phyloP scores from a whole-genome alignment of 2,888 invertebrate genomes.

The Orchesella flavescens region DNA sequence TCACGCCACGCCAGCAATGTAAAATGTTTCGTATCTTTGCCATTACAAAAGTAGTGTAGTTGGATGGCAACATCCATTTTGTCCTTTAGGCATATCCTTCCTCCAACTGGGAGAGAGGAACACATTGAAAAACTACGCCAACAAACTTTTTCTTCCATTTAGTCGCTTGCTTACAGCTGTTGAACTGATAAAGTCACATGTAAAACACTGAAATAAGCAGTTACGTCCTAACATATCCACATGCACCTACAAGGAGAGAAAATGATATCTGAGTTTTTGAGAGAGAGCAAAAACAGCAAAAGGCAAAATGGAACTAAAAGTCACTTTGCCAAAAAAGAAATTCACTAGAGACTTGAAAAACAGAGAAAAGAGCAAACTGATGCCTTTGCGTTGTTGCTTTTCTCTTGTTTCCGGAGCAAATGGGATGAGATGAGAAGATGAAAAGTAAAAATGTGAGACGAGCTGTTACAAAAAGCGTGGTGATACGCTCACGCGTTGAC shows the following conservation, averaged over 20 bases:
- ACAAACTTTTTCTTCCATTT: slow-evolving; percentile 41
- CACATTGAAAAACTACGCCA: slow-evolving; percentile 57
- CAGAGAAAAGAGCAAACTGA: background rate
- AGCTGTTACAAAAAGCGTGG: slow-evolving; percentile 36
- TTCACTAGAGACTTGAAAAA: slow-evolving; percentile 14
- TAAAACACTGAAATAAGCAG: slow-evolving; percentile 40
- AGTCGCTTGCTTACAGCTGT: slow-evolving; percentile 28
- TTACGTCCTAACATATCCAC: slow-evolving; percentile 5
- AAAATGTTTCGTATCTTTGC: background rate
- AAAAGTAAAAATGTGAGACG: slow-evolving; percentile 21
- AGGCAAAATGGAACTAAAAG: slow-evolving; percentile 44
- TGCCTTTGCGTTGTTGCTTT: slow-evolving; percentile 43
- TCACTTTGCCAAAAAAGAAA: slow-evolving; percentile 53
- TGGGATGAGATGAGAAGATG: slow-evolving; percentile 42
- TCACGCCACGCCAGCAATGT: no score
- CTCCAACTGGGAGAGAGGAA: background rate
- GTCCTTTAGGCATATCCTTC: slow-evolving; percentile 23
- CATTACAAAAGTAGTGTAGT: slow-evolving; percentile 1
- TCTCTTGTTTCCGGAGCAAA: slow-evolving; percentile 53
- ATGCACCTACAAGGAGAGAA: slow-evolving; percentile 4
- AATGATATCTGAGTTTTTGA: slow-evolving; percentile 34
- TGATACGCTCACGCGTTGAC: background rate
- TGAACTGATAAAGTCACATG: slow-evolving; percentile 39
- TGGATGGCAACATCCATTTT: background rate
- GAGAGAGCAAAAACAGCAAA: slow-evolving; percentile 21